Evolutionary conservation across 1,140 invertebrate species (phyloP), one percentile per base, ranked within the genome.

Genomic region (Drosophila repleta): DNA sequence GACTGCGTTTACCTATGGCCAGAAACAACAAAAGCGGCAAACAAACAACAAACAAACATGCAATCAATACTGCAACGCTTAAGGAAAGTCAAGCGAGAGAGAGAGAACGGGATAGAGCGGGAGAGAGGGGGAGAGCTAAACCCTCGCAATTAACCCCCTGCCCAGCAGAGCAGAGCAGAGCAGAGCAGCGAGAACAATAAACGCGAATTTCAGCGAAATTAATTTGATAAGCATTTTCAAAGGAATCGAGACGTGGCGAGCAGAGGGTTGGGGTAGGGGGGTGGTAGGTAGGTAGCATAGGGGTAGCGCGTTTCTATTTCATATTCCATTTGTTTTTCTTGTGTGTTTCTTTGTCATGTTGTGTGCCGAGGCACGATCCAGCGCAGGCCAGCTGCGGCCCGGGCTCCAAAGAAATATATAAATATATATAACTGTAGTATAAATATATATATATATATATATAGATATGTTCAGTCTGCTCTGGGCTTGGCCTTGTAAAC

Each of bases 141-240:
- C 82, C 81, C 77, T 85, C 77, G 74, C 81, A 85, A 84, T 85
- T 85, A 85, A 85, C 81, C 82, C 81, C 80, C 81, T 61, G n/a
- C 81, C 82, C 82, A 74, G 13, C 5, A 15, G 74, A 80, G 72
- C 69, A 29, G 29, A 29, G 29, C 29, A 29, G 57, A 45, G 52
- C 67, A n/a, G n/a, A n/a, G 55, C 58, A 74, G 70, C 66, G 18
- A 48, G 66, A 75, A 87, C 82, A 87, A 87, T 82, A 76, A 87
- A 74, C 74, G 71, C 71, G 87, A 85, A 90, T 82, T 88, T 83
- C 83, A 88, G 76, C 76, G 76, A 88, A 88, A 88, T 90, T 90
- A 90, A 90, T 90, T 90, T 90, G 85, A 90, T 90, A 90, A 90
- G 81, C 80, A 83, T 84, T 84, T 69, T 79, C 49, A 63, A 84